phyloP scores from a whole-genome alignment of 2,113 vertebrate genomes.

The Orcinus orca region DNA sequence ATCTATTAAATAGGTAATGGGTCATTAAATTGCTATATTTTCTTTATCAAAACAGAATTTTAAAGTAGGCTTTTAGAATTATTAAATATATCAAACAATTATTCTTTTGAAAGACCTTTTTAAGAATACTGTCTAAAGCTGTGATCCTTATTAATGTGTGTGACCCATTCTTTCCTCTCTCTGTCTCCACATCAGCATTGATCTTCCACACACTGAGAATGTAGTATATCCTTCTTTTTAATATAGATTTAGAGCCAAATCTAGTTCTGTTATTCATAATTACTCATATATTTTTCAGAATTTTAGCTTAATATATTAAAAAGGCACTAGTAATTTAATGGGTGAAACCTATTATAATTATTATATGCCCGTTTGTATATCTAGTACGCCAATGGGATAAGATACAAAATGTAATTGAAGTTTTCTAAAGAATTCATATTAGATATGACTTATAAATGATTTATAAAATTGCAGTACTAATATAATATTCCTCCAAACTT shows the following conservation, averaged over 20 bases:
- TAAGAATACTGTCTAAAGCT: background rate
- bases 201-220: background rate
- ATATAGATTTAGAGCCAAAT: background rate
- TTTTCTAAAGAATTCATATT: background rate
- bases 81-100: background rate
- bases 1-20: background rate
- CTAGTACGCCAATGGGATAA: background rate
- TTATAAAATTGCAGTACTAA: background rate
- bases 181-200: background rate
- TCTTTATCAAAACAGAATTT: background rate
- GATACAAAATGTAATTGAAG: background rate
- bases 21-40: background rate
- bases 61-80: background rate
- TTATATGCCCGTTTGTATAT: background rate
- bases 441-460: background rate
- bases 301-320: background rate
- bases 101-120: background rate
- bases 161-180: background rate
- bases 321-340: background rate
- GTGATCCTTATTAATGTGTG: background rate
- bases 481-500: background rate
- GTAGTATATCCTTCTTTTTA: background rate
- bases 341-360: background rate
- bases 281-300: background rate
- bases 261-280: background rate